Evolutionary conservation across 2,888 invertebrate genomes (phyloP).

Genomic region (Volucella inanis): DNA sequence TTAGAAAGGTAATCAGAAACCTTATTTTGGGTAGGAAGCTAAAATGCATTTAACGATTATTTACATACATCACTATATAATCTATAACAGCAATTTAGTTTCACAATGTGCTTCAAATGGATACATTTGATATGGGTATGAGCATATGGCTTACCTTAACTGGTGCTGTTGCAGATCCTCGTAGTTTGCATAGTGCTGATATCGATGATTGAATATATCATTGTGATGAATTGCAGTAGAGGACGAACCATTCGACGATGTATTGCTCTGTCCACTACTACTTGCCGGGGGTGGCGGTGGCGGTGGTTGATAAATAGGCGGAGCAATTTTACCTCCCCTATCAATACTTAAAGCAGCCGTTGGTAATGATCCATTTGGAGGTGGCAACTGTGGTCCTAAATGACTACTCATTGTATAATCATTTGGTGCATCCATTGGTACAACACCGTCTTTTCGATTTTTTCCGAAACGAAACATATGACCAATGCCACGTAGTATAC

Average conservation of each 20-base stretch:
- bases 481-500: constrained; percentile 87
- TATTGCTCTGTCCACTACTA: constrained; percentile 76
- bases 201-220: constrained; percentile 83
- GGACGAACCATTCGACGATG: constrained; percentile 64
- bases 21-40: too few relatives aligned
- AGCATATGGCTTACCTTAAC: constrained; percentile 86
- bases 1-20: too few relatives aligned
- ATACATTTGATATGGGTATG: not conserved
- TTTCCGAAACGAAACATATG: constrained; percentile 85
- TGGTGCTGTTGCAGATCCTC: constrained; percentile 93
- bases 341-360: constrained; percentile 80
- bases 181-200: constrained; percentile 91
- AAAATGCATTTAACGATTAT: too few relatives aligned
- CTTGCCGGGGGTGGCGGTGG: constrained; percentile 81
- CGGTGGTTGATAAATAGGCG: constrained; percentile 83
- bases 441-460: constrained; percentile 85
- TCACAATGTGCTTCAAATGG: constrained; percentile 48
- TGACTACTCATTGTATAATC: constrained; percentile 77
- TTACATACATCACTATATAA: too few relatives aligned
- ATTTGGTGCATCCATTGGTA: constrained; percentile 81
- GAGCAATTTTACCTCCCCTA: constrained; percentile 80
- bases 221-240: constrained; percentile 81
- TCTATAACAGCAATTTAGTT: not conserved
- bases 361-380: constrained; percentile 77
- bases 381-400: constrained; percentile 73